Base-by-base conservation (phyloP, 2,113 vertebrate species). In the Corvus cornix region DNA sequence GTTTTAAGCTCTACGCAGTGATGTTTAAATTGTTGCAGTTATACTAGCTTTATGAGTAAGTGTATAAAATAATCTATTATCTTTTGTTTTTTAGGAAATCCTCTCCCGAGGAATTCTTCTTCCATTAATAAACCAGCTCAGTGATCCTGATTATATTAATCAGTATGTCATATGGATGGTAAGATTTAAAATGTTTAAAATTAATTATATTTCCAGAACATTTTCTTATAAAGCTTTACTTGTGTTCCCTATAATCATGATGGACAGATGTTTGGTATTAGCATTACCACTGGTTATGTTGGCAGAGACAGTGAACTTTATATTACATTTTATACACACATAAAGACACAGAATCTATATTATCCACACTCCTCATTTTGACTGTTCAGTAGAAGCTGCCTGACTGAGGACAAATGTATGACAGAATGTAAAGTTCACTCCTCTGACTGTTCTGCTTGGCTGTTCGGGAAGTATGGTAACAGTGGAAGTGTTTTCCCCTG, bases 131-230 rank as follows among this genome's bases (percentile, higher is more conserved):
- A 99, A 99, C 98, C 99, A 99, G 98, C 99, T 99, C 96, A 99
- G 99, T 97, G 99, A 99, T 98, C 99, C 99, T 93, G 99, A 99
- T 98, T 99, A 99, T 98, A 99, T 99, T 98, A 99, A 99, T 98
- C 99, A 99, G 97, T 99, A 99, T 98, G 98, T 99, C 97, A 99
- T 99, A 98, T 99, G 99, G 99, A 99, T 99, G 99, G 99, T 99
- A 98, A 98, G 99, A 56, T 73, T 83, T 90, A 41, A 84, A 74
- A 87, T 86, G 18, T 75, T 87, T 67, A 13, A 87, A 55, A 58
- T 85, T 2, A 64, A 13, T 60, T 14, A 1, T 66, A 20, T 90
- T 82, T 95, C 64, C 56, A 49, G 35, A 84, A 49, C 19, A 44
- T 13, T 39, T 63, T 89, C 5, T 2, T 58, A 11, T 35, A 49